Base-by-base conservation (phyloP, 2,797 vertebrate genomes). In the Microchirus variegatus region DNA sequence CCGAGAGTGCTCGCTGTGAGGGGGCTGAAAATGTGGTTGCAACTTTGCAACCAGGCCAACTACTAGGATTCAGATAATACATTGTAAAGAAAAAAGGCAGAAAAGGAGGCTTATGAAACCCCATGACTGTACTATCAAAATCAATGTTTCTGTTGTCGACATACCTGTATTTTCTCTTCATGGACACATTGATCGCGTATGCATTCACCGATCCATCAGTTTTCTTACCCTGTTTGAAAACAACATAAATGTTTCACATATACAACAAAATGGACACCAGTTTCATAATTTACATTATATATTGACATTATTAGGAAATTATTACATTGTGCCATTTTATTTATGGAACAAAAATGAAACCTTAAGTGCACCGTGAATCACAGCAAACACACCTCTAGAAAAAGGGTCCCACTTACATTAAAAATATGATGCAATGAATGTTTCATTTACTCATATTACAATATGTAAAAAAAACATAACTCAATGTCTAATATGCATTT, bases 81-180 rank as follows among this genome's bases (percentile, higher is more conserved):
- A 57, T 16, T 59, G 10, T 1, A 56, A 67, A 65, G 10, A 31
- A 1, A 45, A 42, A n/a, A 46, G n/a, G n/a, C n/a, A n/a, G n/a
- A 44, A 58, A 61, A 5, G 18, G 5, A 16, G 31, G 2, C 44
- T 58, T n/a, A 46, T 40, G 14, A 40, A 42, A 53, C 17, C 13
- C 8, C 18, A 48, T 3, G 4, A 53, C 18, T 9, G 17, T 4
- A 2, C 14, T 16, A 12, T n/a, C 4, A n/a, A 31, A 43, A 48
- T 2, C 1, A 6, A 5, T 9, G 1, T 37, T 8, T 11, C 17
- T 41, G 10, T 31, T 38, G 40, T 15, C 17, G 38, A 78, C 86
- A 1, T 71, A 98, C 97, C 97, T 97, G 94, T 98, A 98, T 66
- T 99, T 99, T 77, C 96, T 94, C 89, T 98, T 98, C 92, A 97